Evolutionary conservation across 2,888 invertebrate genomes (phyloP).

Genomic region (Drosophila nr. fundita): DNA sequence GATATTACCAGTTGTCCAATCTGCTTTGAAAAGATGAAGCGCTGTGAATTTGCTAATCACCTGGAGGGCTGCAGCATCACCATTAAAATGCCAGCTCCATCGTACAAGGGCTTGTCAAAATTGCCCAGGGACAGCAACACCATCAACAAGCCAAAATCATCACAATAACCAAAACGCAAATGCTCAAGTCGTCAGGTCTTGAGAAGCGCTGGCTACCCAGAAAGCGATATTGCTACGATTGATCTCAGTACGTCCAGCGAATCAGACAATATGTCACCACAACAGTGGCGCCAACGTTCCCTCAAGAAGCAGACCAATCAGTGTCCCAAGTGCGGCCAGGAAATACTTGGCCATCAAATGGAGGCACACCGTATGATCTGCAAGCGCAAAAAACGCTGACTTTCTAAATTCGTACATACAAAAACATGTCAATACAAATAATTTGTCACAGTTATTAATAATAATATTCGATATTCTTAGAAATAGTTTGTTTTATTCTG

Average conservation of each 20-base stretch:
- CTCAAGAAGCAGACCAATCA: slow-evolving; percentile 71
- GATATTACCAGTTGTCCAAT: slow-evolving; percentile 84
- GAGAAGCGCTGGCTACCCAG: slow-evolving; percentile 72
- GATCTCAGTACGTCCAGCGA: slow-evolving; percentile 51
- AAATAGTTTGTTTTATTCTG: not conserved
- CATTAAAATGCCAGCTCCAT: slow-evolving; percentile 66
- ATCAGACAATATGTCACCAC: slow-evolving; percentile 43
- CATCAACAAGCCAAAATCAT: not conserved
- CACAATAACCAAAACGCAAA: slow-evolving; percentile 6
- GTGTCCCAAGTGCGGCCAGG: slow-evolving; percentile 82
- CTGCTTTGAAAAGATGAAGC: slow-evolving; percentile 82
- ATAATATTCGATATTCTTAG: not conserved
- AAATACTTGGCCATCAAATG: slow-evolving; percentile 74
- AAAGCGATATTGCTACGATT: slow-evolving; percentile 61
- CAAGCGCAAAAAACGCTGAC: slow-evolving; percentile 26
- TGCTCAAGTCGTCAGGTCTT: slow-evolving; percentile 45
- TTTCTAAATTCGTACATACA: not conserved
- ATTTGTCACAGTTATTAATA: not conserved
- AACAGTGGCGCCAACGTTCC: slow-evolving; percentile 70
- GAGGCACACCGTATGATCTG: slow-evolving; percentile 82
- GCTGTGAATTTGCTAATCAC: slow-evolving; percentile 79
- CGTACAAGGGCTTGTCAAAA: slow-evolving; percentile 10
- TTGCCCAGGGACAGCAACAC: slow-evolving; percentile 24
- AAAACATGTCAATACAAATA: not conserved
- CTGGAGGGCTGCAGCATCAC: slow-evolving; percentile 83